These are phyloP conservation scores for Gambusia holbrooki DNA, from an alignment of 2,113 vertebrate genomes.

Conservation along the genomic window DNA sequence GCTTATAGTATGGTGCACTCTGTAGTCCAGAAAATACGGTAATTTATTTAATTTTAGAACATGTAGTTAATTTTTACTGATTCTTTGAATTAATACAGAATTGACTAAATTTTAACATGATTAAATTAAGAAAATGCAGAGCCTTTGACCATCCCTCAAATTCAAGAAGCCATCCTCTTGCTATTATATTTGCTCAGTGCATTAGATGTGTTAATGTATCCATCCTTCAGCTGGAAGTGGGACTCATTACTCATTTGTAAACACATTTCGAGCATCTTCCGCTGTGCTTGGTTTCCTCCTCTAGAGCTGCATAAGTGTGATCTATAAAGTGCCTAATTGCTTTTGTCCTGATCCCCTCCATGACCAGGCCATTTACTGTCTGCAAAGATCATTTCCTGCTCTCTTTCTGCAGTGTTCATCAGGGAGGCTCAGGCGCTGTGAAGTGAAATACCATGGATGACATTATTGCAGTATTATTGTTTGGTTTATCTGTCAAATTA, in stretches of 20 bases:
- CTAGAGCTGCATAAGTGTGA: constrained; percentile 66
- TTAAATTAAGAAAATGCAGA: constrained; percentile 12
- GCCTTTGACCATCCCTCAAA: constrained; percentile 6
- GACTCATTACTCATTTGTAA: constrained; percentile 56
- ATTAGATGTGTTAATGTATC: constrained; percentile 52
- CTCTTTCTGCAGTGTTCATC: constrained; percentile 41
- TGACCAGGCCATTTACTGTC: constrained; percentile 61
- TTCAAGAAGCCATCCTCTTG: constrained; percentile 9
- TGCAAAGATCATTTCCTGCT: constrained; percentile 69
- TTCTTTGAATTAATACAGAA: neutral
- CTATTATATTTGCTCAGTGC: constrained; percentile 10
- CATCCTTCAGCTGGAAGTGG: constrained; percentile 45
- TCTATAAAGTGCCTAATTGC: constrained; percentile 74
- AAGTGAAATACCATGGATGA: constrained; percentile 34
- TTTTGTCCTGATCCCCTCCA: constrained; percentile 62
- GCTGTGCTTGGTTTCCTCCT: constrained; percentile 63
- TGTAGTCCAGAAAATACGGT: no score
- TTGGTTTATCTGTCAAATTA: constrained; percentile 59
- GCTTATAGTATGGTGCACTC: no score
- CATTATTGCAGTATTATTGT: constrained; percentile 35
- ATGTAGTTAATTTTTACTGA: neutral
- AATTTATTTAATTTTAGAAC: neutral
- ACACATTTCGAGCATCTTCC: constrained; percentile 39
- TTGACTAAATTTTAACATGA: neutral
- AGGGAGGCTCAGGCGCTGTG: constrained; percentile 18